Base-by-base conservation (phyloP, 2,888 invertebrate species). In the Leptinotarsa peninsularis region DNA sequence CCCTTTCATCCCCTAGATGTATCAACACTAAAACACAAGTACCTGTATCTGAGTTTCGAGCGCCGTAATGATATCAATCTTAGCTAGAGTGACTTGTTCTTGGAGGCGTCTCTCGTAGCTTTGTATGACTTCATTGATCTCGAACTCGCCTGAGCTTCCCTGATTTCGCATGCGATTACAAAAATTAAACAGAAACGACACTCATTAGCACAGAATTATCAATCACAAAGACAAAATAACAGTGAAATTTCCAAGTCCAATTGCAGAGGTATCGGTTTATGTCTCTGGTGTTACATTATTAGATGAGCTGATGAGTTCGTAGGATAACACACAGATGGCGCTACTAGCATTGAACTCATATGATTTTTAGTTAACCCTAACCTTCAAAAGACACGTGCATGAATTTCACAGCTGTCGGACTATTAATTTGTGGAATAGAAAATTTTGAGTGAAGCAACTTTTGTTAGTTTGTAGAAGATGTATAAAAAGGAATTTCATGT, bases 41-140 rank as follows among this genome's bases (percentile, higher is more conserved):
- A 94, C 95, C 93, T 94, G 93, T 83, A 95, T 91, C 86, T 94
- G 93, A 75, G 91, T 91, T 87, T 93, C 93, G 82, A 95, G 89
- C 81, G 93, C 92, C 79, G 90, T 90, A 79, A 93, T 90, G 82
- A 94, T 92, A 85, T 94, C 94, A 83, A 91, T 90, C 81, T 92
- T 91, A 78, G 93, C 93, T 84, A 91, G 88, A 70, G 91, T 89
- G 78, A 93, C 88, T 87, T 93, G 92, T 85, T 93, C 92, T 83
- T 91, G 90, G 78, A 93, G 88, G 52, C 90, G 88, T 73, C 89
- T 84, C 80, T 91, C 91, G 81, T 91, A 91, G 83, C 88, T 88
- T 79, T 88, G 85, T 23, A 88, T 86, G 50, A 89, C 87, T 78
- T 88, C 88, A 67, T 85, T 86, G 76, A 88, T 85, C 84, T 88